phyloP scores from a whole-genome alignment of 2,797 vertebrate species.

The Oreochromis grahami region DNA sequence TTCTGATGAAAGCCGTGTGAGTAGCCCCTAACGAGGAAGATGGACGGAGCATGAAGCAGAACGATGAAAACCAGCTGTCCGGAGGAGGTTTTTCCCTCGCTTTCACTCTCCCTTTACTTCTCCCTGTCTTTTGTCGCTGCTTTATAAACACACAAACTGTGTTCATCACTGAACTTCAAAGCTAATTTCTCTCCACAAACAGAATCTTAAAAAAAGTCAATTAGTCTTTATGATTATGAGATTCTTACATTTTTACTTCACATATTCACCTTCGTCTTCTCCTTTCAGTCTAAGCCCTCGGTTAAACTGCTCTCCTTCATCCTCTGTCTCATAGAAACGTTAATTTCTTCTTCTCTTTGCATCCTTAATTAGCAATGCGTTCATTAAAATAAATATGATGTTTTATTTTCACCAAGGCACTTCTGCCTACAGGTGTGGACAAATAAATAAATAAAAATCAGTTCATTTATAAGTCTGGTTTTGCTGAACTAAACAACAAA shows the following conservation, averaged over 20 bases:
- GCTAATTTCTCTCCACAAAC: slow-evolving; percentile 16
- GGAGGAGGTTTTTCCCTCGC: slow-evolving; percentile 6
- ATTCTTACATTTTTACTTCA: neutral
- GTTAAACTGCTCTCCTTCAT: neutral
- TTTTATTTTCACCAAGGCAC: neutral
- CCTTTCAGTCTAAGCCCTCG: neutral
- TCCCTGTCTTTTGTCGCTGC: slow-evolving; percentile 5
- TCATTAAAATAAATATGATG: slow-evolving; percentile 10
- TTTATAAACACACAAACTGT: slow-evolving; percentile 30
- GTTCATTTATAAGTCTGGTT: neutral
- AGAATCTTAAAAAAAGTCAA: neutral
- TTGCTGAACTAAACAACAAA: neutral
- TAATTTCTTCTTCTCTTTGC: neutral
- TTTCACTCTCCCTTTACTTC: neutral
- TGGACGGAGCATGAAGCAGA: slow-evolving; percentile 51
- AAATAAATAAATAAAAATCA: neutral
- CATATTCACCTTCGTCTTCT: slow-evolving; percentile 14
- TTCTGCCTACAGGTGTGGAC: slow-evolving; percentile 2
- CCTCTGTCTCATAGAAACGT: neutral
- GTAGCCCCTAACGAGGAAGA: slow-evolving; percentile 51
- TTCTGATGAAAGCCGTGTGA: slow-evolving; percentile 52
- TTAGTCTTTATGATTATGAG: slow-evolving; percentile 13
- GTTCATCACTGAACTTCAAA: slow-evolving; percentile 21
- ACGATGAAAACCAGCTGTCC: slow-evolving; percentile 62
- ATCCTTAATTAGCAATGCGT: neutral